Evolutionary conservation across 2,888 invertebrate genomes (phyloP).

Genomic region (Mamestra brassicae): DNA sequence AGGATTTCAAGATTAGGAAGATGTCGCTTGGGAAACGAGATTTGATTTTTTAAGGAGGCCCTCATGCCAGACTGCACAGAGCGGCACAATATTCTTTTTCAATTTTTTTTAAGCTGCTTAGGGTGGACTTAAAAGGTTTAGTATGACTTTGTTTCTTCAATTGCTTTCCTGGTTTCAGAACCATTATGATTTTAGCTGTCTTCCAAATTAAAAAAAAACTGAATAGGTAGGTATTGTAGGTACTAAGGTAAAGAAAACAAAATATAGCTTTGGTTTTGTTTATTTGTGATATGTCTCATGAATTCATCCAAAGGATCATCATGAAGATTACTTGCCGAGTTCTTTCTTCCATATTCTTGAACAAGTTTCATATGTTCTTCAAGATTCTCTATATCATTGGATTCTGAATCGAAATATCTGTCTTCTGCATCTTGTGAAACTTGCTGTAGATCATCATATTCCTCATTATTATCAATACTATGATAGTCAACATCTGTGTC

Average conservation of each 20-base stretch:
- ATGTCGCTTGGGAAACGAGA: too few relatives aligned
- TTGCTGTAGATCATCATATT: conserved; percentile 94
- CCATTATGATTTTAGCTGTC: too few relatives aligned
- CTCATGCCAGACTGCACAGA: too few relatives aligned
- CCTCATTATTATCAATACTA: conserved; percentile 94
- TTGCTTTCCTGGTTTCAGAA: too few relatives aligned
- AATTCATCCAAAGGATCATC: conserved; percentile 94
- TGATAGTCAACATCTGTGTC: conserved; percentile 96
- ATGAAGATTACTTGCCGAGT: conserved; percentile 66
- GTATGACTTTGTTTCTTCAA: too few relatives aligned
- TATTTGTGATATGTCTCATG: conserved; percentile 91
- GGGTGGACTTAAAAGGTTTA: too few relatives aligned
- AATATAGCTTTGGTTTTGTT: conserved; percentile 63
- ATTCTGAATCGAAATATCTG: conserved; percentile 97
- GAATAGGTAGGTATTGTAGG: background rate
- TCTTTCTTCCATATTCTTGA: conserved; percentile 79
- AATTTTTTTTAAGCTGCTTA: too few relatives aligned
- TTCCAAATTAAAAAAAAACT: background rate
- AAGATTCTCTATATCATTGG: conserved; percentile 90
- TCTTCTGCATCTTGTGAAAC: conserved; percentile 95
- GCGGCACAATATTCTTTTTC: too few relatives aligned
- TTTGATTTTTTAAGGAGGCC: too few relatives aligned
- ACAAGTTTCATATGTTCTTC: conserved; percentile 85
- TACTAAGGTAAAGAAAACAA: conserved; percentile 25
- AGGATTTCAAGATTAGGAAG: too few relatives aligned